Evolutionary conservation across 1,140 invertebrate species (phyloP).

Genomic region (Drosophila sproati): DNA sequence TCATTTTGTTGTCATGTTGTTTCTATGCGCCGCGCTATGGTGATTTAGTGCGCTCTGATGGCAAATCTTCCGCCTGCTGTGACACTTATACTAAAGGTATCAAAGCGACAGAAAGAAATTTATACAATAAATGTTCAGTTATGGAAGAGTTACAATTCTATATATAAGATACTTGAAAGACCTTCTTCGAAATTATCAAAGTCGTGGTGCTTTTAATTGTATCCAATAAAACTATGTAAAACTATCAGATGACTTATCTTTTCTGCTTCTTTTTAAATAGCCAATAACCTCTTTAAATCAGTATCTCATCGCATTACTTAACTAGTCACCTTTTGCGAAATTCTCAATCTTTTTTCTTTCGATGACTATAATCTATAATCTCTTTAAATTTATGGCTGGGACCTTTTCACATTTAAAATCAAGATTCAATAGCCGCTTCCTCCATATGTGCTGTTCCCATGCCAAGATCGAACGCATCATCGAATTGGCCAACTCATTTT

Average conservation of each 20-base stretch:
- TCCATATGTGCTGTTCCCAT: constrained; percentile 40
- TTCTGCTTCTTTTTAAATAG: not conserved
- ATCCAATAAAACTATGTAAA: no score
- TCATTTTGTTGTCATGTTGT: constrained; percentile 81
- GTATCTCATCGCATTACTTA: constrained; percentile 26
- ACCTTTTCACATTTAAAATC: constrained; percentile 48
- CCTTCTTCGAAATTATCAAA: not conserved
- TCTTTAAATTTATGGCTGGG: constrained; percentile 41
- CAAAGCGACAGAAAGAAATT: constrained; percentile 29
- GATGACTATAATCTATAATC: constrained; percentile 36
- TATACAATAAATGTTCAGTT: constrained; percentile 16
- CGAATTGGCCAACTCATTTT: constrained; percentile 66
- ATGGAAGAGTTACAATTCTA: constrained; percentile 27
- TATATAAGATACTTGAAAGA: constrained; percentile 5
- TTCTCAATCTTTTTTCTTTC: constrained; percentile 18
- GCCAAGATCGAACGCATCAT: constrained; percentile 39
- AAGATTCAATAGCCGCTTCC: constrained; percentile 44
- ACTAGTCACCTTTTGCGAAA: constrained; percentile 31
- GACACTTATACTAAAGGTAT: constrained; percentile 12
- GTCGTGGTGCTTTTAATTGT: no score
- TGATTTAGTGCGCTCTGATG: constrained; percentile 75
- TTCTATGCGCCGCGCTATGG: constrained; percentile 70
- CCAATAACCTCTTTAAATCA: not conserved
- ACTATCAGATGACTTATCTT: not conserved
- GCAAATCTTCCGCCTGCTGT: constrained; percentile 74